Evolutionary conservation across 2,113 vertebrate genomes (phyloP), one percentile per base, ranked within the genome.

Genomic region (Toxotes chatareus): DNA sequence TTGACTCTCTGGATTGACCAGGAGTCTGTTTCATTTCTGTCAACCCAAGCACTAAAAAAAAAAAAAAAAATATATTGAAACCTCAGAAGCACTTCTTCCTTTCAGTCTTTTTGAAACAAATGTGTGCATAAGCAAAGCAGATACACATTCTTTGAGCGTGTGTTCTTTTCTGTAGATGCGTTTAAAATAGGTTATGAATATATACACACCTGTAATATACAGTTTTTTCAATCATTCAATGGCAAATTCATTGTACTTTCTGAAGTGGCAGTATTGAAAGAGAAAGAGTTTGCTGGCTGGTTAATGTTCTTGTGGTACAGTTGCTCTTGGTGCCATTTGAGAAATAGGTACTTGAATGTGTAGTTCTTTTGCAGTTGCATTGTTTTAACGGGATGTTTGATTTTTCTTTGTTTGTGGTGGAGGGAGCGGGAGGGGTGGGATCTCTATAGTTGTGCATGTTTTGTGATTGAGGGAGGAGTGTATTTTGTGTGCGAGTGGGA

Each of bases 291-390:
- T 74, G 71, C 65, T 75, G 56, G 84, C 77, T 85, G 84, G 68
- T 86, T 65, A n/a, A 82, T 67, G 80, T 82, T 85, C 38, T 82
- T 95, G 95, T 96, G 96, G 96, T 97, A 97, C 96, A 96, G 70
- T 73, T 76, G 66, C 95, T 95, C 95, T 96, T 93, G 93, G 95
- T 97, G 96, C 97, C 95, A 96, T 94, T 82, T 87, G 83, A 91
- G 67, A 79, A 93, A 96, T 94, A 96, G 97, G 97, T 98, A 98
- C 97, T 98, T 97, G 96, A 97, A 97, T 96, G 96, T 89, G 69
- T 89, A 67, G 77, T 89, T 86, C 27, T 94, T 97, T 94, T 95
- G 94, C 96, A 79, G 81, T 90, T 84, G 62, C 44, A 7, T 80
- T 83, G 67, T 91, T 91, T 89, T 85, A 76, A 79, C 78, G 71